Base-by-base conservation (phyloP, 2,888 invertebrate genomes). In the Macrosiphum euphorbiae region DNA sequence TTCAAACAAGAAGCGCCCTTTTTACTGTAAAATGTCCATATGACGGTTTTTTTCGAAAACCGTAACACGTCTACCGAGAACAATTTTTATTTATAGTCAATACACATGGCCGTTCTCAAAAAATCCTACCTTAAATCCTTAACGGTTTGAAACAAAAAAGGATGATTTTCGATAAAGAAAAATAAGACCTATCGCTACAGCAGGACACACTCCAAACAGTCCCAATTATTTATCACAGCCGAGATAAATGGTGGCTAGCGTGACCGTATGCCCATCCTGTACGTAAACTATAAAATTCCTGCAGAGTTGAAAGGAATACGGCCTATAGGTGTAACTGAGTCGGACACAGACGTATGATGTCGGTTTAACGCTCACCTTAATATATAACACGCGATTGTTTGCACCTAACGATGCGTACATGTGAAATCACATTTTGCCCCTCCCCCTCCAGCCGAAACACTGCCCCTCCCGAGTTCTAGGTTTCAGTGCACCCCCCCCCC, bases 341-440 rank as follows among this genome's bases (percentile, higher is more conserved):
- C 11, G 90, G 50, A 67, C 50, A 67, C 55, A 67, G 67, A 67
- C 67, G 67, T 90, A 90, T 90, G 47, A 90, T 90, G 47, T 10
- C 67, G 50, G 90, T 67, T 90, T 67, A 61, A 90, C 67, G 67
- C n/a, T 47, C 90, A n/a, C 90, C 50, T 67, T 47, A 47, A 47
- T 24, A 24, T 61, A n/a, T 5, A 20, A 44, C 67, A 67, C n/a
- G 90, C n/a, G 47, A 67, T 90, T 90, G 90, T 90, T 90, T n/a
- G 90, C 67, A 61, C 90, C n/a, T 35, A 90, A 90, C 90, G 47
- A 67, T 11, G 89, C 90, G 67, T 47, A 47, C 16, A 90, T n/a
- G 90, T 47, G 67, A 67, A 90, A 67, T 90, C 10, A 47, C 47
- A 47, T 90, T 89, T 61, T n/a, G 11, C 52, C 13, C 44, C 47